phyloP scores from a whole-genome alignment of 2,113 vertebrate species.

The Zingel zingel region DNA sequence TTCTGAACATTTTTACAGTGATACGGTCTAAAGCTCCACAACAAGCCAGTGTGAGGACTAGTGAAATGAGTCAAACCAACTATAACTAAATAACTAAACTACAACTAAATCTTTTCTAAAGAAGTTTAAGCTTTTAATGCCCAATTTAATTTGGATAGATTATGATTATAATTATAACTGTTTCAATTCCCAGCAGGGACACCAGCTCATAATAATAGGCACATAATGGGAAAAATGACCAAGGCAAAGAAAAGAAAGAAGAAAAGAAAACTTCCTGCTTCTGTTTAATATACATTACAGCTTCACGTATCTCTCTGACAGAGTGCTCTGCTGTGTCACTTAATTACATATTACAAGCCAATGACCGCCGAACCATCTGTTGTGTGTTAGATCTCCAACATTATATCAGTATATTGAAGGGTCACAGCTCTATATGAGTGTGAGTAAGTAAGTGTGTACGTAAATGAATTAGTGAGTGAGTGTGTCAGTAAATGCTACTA shows the following conservation, averaged over 20 bases:
- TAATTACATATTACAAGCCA: constrained; percentile 38
- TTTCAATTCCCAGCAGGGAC: not conserved
- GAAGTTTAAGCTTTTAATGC: not conserved
- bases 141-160: no score
- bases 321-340: constrained; percentile 41
- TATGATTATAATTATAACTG: no score
- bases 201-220: constrained; percentile 4
- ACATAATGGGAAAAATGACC: not conserved
- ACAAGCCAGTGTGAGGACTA: not conserved
- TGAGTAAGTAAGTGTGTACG: not conserved
- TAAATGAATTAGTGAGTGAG: constrained; percentile 17
- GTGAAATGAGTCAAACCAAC: no score
- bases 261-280: constrained; percentile 20
- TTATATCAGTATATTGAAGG: not conserved
- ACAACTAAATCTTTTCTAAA: no score
- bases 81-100: no score
- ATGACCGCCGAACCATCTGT: constrained; percentile 35
- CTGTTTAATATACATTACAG: constrained; percentile 23
- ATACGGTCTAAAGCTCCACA: not conserved
- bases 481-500: constrained; percentile 36
- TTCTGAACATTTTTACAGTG: no score
- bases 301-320: not conserved
- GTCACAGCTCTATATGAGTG: constrained; percentile 5
- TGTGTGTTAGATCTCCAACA: constrained; percentile 8
- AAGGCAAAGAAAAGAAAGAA: not conserved